A percentile compares a stretch with the other conserved stretches of the same genome.
Evolutionary conservation across 2,888 invertebrate genomes (phyloP).

Genomic region (Leuctra nigra): DNA sequence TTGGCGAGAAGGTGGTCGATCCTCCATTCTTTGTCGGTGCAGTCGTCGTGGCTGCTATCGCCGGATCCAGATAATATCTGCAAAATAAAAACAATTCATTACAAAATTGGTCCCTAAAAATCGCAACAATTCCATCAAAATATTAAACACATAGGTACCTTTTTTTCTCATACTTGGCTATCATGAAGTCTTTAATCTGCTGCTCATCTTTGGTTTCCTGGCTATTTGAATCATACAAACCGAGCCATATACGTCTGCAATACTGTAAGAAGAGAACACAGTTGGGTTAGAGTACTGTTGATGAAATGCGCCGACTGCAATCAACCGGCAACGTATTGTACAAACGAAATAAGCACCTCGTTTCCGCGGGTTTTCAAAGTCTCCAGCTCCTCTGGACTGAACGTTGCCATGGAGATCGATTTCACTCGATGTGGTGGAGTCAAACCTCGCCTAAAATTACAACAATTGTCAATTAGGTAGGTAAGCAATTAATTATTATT

Average conservation of each 20-base stretch:
- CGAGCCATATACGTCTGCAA: slow-evolving; percentile 89
- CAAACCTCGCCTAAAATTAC: slow-evolving; percentile 70
- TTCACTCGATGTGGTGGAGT: slow-evolving; percentile 98
- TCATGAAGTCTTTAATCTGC: slow-evolving; percentile 87
- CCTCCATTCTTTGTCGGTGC: slow-evolving; percentile 37
- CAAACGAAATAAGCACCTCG: slow-evolving; percentile 48
- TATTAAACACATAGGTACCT: slow-evolving; percentile 51
- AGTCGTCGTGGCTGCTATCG: slow-evolving; percentile 22
- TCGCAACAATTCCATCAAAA: not conserved
- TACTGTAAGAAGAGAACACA: slow-evolving; percentile 43
- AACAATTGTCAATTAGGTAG: too few species aligned
- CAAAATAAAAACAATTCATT: not conserved
- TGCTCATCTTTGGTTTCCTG: slow-evolving; percentile 76
- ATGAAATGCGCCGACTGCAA: too few species aligned
- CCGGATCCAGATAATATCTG: slow-evolving; percentile 46
- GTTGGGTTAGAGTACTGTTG: too few species aligned
- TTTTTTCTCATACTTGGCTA: slow-evolving; percentile 91
- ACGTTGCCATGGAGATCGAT: slow-evolving; percentile 97
- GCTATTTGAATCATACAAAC: slow-evolving; percentile 60
- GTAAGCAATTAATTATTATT: too few species aligned
- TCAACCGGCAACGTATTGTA: too few species aligned
- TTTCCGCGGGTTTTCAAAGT: slow-evolving; percentile 85
- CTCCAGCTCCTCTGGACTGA: slow-evolving; percentile 91
- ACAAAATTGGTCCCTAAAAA: not conserved
- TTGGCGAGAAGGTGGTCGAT: slow-evolving; percentile 35